A percentile compares a stretch with the other conserved stretches of the same genome.
phyloP scores from a whole-genome alignment of 1,140 invertebrate species.

The fruit fly (Drosophila melanogaster) region DNA sequence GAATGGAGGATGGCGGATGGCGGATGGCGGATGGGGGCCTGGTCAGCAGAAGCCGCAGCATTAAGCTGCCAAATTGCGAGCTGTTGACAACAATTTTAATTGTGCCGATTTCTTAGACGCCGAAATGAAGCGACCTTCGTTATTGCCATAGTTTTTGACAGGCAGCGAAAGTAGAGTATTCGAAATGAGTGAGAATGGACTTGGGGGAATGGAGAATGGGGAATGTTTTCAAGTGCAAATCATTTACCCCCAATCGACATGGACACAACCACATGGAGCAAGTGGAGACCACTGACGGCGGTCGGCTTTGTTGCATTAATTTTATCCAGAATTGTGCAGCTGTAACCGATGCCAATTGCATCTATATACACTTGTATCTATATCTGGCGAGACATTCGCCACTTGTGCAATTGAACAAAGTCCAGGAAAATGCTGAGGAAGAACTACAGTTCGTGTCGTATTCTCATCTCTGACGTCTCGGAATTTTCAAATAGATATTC shows the following conservation, averaged over 20 bases:
- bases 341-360: constrained; percentile 80
- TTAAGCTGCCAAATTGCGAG: constrained; percentile 61
- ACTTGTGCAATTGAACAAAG: constrained; percentile 56
- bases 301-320: constrained; percentile 65
- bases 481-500: constrained; percentile 36
- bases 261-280: constrained; percentile 31
- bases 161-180: constrained; percentile 23
- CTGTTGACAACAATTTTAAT: constrained; percentile 79
- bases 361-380: constrained; percentile 36
- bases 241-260: constrained; percentile 60
- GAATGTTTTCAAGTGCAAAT: constrained; percentile 65
- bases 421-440: constrained; percentile 40
- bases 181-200: constrained; percentile 25
- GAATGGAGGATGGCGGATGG: neutral
- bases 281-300: constrained; percentile 2
- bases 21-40: constrained; percentile 1
- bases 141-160: constrained; percentile 53
- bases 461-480: constrained; percentile 32
- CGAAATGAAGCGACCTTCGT: constrained; percentile 46
- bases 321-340: constrained; percentile 79
- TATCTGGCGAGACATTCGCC: constrained; percentile 52
- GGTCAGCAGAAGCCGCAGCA: constrained; percentile 28
- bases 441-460: constrained; percentile 31
- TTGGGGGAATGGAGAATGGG: constrained; percentile 17
- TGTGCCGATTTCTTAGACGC: constrained; percentile 57